Evolutionary conservation across 2,113 vertebrate species (phyloP), one percentile per base, ranked within the genome.

Genomic region (Leptocoma aspasia): DNA sequence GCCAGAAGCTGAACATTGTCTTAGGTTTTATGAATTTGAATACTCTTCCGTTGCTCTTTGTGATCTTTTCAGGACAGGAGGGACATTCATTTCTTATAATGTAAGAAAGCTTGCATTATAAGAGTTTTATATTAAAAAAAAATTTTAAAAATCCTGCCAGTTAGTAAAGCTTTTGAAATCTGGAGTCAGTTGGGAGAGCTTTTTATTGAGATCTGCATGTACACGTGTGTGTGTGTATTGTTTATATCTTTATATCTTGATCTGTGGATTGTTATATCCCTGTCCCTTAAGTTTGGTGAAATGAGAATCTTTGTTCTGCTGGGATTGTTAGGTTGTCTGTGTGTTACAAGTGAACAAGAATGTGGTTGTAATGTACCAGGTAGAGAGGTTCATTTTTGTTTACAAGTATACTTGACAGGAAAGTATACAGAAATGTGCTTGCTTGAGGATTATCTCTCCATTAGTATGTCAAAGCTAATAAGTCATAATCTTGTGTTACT

Each of bases 211-310:
- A 30, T 47, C 33, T 11, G 4, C 10, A 4, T 23, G 11, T 37
- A 44, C 19, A 7, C 11, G 13, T 8, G 1, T 2, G 6, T 42
- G 2, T 47, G 1, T 49, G 13, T 71, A 8, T 23, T 27, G 42
- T 57, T 66, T 31, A 20, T 65, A 15, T 47, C 21, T 54, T 19
- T 71, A 1, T 77, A 9, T 64, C 24, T 83, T 61, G 33, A 37
- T 82, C 33, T 19, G 22, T 44, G 35, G 10, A 24, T 56, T 75
- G 52, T 52, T 93, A 31, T 3, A 44, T 13, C 13, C 7, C 15
- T 21, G 17, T 31, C 37, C 22, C 26, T 3, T 49, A 59, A 45
- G 17, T 83, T 31, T 23, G 63, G n/a, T 66, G 56, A 68, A 68
- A 52, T 27, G 4, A 64, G 83, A 88, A 33, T 47, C 27, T 66